Conservation (phyloP, 2,113 vertebrate species). For the Seriola dumerili region DNA sequence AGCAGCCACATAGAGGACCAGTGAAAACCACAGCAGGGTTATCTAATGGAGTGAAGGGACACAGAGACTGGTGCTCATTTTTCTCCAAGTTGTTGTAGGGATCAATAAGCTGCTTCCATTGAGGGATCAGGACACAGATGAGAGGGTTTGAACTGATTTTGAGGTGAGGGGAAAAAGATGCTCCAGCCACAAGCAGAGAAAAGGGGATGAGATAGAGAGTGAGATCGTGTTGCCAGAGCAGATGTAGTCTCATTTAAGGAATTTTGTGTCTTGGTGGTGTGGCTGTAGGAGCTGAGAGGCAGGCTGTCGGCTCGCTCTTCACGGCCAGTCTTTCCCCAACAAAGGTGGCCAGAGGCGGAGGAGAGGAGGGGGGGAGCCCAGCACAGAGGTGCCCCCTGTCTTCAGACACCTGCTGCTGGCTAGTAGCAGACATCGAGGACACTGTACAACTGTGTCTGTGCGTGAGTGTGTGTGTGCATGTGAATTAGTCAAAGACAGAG, state of each 20-base stretch:
- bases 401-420: constrained; percentile 83
- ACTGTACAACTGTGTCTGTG: constrained; percentile 70
- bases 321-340: constrained; percentile 65
- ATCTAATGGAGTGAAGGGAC: constrained; percentile 48
- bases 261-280: constrained; percentile 65
- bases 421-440: constrained; percentile 66
- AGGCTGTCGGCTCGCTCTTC: constrained; percentile 62
- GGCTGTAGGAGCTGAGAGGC: constrained; percentile 50
- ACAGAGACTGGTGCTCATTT: constrained; percentile 37
- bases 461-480: constrained; percentile 48
- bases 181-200: constrained; percentile 16
- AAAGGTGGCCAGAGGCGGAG: constrained; percentile 71
- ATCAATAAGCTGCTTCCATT: constrained; percentile 33
- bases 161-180: constrained; percentile 16
- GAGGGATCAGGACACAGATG: constrained; percentile 37
- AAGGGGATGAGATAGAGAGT: neutral
- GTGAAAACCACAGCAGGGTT: constrained; percentile 58
- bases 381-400: constrained; percentile 79
- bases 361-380: constrained; percentile 48
- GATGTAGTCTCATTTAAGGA: constrained; percentile 69
- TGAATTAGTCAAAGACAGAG: constrained; percentile 50
- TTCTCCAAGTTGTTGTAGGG: constrained; percentile 22
- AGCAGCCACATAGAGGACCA: constrained; percentile 63
- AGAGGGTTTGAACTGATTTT: constrained; percentile 26
- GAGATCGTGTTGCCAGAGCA: constrained; percentile 61